These are phyloP conservation scores for Taenioides sp. DNA, from an alignment of 2,797 vertebrate species.

Conservation along the genomic window DNA sequence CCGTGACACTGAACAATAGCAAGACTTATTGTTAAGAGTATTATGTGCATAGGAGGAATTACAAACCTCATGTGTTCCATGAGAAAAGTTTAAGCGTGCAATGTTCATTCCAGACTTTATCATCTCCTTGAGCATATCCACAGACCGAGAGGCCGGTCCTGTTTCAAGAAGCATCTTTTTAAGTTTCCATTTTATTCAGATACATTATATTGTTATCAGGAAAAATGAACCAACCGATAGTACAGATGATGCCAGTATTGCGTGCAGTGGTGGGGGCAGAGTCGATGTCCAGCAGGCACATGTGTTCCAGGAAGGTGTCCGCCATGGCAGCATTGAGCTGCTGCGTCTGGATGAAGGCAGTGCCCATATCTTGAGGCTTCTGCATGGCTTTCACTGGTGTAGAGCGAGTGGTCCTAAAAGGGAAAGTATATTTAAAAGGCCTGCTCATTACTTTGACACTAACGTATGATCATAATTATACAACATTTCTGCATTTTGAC, in stretches of 20 bases:
- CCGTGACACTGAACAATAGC: conserved; percentile 18
- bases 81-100: conserved; percentile 97
- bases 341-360: conserved; percentile 95
- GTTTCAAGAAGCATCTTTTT: conserved; percentile 5
- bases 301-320: conserved; percentile 95
- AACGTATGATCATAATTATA: neutral
- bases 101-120: conserved; percentile 99
- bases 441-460: neutral
- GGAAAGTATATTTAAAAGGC: neutral
- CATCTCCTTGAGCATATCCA: conserved; percentile 95
- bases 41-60: neutral
- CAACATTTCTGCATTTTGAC: too few species aligned
- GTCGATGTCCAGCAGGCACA: conserved; percentile 97
- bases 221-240: conserved; percentile 85
- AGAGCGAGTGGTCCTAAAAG: conserved; percentile 56
- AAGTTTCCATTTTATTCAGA: neutral
- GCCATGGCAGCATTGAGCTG: conserved; percentile 95
- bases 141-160: conserved; percentile 94
- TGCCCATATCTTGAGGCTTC: conserved; percentile 85
- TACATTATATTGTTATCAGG: neutral
- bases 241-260: conserved; percentile 98
- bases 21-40: neutral
- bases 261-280: conserved; percentile 91
- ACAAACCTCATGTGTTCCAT: conserved; percentile 92
- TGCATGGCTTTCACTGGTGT: conserved; percentile 70